Base-by-base conservation (phyloP, 2,113 vertebrate species). In the Myrmophylax atrothorax region DNA sequence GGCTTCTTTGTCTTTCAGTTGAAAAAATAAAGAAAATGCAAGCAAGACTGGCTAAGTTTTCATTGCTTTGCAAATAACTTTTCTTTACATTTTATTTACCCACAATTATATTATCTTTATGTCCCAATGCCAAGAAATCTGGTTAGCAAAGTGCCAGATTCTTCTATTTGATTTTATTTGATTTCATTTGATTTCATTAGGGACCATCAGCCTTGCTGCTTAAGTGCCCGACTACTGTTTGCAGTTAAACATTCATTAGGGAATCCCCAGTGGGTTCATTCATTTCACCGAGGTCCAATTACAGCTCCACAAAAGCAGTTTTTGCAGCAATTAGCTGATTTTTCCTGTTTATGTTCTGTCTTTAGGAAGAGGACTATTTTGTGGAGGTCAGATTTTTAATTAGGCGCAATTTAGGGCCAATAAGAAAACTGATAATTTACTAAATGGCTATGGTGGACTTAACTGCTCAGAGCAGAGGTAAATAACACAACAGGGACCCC, bases 321-420 rank as follows among this genome's bases (percentile, higher is more conserved):
- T 98, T 98, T 98, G 97, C 97, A 97, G 98, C 99, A 99, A 99
- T 99, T 99, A 99, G 99, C 97, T 98, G 98, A 98, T 98, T 99
- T 98, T 99, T 99, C 98, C 99, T 99, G 98, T 99, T 99, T 99
- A 99, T 98, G 98, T 99, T 99, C 98, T 98, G 97, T 99, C 98
- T 98, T 98, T 98, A 98, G 98, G 97, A 99, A 98, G 98, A 98
- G 96, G 97, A 98, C 98, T 98, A 97, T 97, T 98, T 98, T 94
- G 95, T 95, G 92, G 98, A 98, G 99, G 99, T 99, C 98, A 99
- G 96, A 96, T 96, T 98, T 99, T 99, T 99, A 99, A 99, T 99
- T 99, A 99, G 98, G 97, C 87, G 89, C 98, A 96, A 98, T 99
- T 99, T 99, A 99, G 97, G 98, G 98, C 98, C 98, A 98, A 98